Evolutionary conservation across 1,140 invertebrate genomes (phyloP).

Genomic region (Harpegnathos saltator): DNA sequence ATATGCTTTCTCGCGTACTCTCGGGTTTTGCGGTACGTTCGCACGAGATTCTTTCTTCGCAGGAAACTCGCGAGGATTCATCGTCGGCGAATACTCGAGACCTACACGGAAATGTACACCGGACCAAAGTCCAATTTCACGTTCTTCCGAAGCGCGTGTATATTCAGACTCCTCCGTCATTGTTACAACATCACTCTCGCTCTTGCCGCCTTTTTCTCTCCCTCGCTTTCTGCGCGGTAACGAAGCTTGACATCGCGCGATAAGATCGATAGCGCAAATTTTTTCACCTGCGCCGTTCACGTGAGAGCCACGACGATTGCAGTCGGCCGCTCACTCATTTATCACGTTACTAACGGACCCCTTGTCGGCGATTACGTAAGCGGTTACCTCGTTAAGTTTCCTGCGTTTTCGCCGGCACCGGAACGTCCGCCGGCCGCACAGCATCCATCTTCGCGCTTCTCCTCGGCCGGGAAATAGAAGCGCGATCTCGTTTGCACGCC

Average conservation of each 20-base stretch:
- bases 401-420: not conserved
- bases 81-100: no score
- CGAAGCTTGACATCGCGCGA: not conserved
- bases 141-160: no score
- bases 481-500: not conserved
- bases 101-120: no score
- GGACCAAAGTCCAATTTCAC: no score
- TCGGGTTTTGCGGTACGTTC: no score
- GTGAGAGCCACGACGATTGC: conserved; percentile 38
- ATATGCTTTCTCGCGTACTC: no score
- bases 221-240: no score
- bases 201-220: no score
- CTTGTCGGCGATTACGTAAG: conserved; percentile 22
- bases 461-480: not conserved
- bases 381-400: not conserved
- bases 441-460: not conserved
- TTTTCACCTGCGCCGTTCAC: conserved; percentile 37
- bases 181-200: no score
- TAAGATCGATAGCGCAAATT: not conserved
- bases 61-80: no score
- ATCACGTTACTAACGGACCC: conserved; percentile 16
- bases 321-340: conserved; percentile 21
- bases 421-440: not conserved
- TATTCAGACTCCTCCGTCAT: no score
- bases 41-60: no score